These are phyloP conservation scores for Aricia artaxerxes DNA, from an alignment of 2,888 invertebrate species.

Conservation along the genomic window DNA sequence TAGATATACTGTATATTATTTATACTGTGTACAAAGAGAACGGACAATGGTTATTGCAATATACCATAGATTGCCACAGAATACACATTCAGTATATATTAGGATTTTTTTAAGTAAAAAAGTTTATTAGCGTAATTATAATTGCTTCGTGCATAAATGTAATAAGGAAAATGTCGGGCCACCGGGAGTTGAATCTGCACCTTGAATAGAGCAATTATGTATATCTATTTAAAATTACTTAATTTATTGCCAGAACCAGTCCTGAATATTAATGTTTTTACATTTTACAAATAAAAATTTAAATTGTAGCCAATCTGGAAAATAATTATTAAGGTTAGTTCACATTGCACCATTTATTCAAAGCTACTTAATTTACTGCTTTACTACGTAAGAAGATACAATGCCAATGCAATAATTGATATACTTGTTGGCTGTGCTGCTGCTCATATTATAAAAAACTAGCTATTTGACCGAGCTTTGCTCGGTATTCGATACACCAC, in stretches of 20 bases:
- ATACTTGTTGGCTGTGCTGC: too few species aligned
- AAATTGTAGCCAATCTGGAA: too few species aligned
- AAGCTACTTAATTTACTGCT: too few species aligned
- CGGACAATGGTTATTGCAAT: not conserved
- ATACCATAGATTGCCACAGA: not conserved
- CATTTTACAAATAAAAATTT: not conserved
- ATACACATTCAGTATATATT: not conserved
- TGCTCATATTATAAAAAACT: too few species aligned
- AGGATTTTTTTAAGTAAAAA: not conserved
- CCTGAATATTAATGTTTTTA: not conserved
- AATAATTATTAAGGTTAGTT: too few species aligned
- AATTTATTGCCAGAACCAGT: not conserved
- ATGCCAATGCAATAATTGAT: too few species aligned
- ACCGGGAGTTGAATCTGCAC: not conserved
- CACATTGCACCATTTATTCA: too few species aligned
- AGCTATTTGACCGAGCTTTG: too few species aligned
- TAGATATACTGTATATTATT: not conserved
- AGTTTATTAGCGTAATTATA: not conserved
- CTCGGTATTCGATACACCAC: too few species aligned
- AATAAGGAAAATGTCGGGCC: not conserved
- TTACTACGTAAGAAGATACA: too few species aligned
- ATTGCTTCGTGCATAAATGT: slow-evolving; percentile 4
- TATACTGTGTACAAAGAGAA: not conserved
- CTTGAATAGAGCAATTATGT: not conserved
- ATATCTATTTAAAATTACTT: not conserved